Conservation (phyloP, 2,888 invertebrate species). For the Zygothrica quintamaculata region DNA sequence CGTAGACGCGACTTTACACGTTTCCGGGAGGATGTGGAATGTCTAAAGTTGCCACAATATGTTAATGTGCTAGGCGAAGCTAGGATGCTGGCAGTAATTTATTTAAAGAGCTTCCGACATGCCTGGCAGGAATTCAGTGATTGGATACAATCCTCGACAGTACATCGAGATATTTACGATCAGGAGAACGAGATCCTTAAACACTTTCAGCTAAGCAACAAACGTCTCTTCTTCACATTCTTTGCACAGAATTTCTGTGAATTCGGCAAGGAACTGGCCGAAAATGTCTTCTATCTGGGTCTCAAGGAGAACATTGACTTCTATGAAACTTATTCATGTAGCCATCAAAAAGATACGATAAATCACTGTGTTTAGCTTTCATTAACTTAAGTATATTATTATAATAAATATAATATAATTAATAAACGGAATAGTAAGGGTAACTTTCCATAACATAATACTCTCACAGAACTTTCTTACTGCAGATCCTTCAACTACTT, state of each 20-base stretch:
- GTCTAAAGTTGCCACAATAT: constrained; percentile 80
- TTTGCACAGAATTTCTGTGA: constrained; percentile 83
- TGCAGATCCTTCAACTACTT: no score
- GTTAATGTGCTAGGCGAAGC: constrained; percentile 81
- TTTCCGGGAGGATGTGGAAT: constrained; percentile 76
- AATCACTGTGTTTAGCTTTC: constrained; percentile 55
- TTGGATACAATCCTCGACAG: constrained; percentile 63
- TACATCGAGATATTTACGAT: constrained; percentile 69
- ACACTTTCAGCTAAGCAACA: constrained; percentile 73
- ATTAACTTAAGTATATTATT: no score
- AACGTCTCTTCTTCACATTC: constrained; percentile 80
- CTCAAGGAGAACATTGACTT: constrained; percentile 79
- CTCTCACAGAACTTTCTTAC: no score
- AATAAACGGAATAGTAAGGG: no score
- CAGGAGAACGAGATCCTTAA: constrained; percentile 79
- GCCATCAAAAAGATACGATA: constrained; percentile 60
- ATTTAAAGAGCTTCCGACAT: constrained; percentile 80
- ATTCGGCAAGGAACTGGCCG: constrained; percentile 82
- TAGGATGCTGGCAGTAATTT: constrained; percentile 79
- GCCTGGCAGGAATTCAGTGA: constrained; percentile 79
- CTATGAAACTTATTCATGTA: constrained; percentile 74
- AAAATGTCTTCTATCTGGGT: constrained; percentile 82
- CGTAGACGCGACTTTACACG: constrained; percentile 71
- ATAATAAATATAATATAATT: no score
- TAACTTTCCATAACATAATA: no score